Percentiles rank a stretch among this genome's conserved stretches.
phyloP scores from a whole-genome alignment of 2,113 vertebrate species.

The Nothocercus nigrocapillus region DNA sequence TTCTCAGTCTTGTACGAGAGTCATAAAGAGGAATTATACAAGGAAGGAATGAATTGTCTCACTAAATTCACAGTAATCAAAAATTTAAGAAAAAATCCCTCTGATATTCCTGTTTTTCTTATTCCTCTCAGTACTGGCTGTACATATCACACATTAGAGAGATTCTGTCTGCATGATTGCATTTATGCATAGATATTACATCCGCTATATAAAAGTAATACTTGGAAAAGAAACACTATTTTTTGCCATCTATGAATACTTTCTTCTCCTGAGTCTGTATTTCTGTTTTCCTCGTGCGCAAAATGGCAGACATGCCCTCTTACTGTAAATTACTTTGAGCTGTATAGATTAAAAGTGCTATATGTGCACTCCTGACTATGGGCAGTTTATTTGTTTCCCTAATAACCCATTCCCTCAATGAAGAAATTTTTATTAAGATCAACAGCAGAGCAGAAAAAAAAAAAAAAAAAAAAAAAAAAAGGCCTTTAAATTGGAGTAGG shows the following conservation, averaged over 20 bases:
- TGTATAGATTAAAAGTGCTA: neutral
- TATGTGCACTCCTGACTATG: neutral
- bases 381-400: slow-evolving; percentile 37
- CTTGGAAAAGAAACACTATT: neutral
- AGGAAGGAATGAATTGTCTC: neutral
- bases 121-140: neutral
- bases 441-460: neutral
- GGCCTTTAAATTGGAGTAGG: slow-evolving; percentile 30
- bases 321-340: neutral
- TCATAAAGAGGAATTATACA: neutral
- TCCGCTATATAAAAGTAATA: neutral
- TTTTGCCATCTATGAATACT: neutral
- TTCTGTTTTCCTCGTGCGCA: neutral
- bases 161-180: neutral
- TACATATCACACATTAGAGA: neutral
- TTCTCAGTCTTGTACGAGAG: neutral
- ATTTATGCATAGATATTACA: neutral
- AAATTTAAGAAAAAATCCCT: neutral
- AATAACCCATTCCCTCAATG: neutral
- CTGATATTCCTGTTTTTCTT: neutral
- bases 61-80: neutral
- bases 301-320: neutral
- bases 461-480: neutral
- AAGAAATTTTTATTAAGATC: slow-evolving; percentile 58
- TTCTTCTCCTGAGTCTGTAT: neutral